These are phyloP conservation scores for Apocheima hispidaria DNA, from an alignment of 2,888 invertebrate species.

Conservation along the genomic window DNA sequence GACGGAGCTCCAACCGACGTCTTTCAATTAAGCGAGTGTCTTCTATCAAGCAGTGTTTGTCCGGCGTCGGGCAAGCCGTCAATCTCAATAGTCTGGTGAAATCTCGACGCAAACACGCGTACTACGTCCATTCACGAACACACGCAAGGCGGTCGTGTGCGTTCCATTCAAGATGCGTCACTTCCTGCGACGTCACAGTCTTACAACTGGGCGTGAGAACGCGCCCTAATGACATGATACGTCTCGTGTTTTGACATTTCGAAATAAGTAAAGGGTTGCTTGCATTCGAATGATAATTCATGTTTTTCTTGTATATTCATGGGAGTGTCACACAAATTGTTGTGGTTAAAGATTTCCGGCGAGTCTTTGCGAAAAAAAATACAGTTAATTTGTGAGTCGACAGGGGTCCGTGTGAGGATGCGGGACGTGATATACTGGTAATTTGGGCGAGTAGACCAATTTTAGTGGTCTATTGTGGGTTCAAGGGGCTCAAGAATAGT, in stretches of 20 bases:
- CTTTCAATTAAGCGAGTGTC: constrained; percentile 71
- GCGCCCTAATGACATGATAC: constrained; percentile 63
- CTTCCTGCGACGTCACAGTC: constrained; percentile 77
- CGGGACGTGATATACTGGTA: constrained; percentile 78
- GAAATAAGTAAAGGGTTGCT: constrained; percentile 55
- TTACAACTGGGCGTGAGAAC: constrained; percentile 79
- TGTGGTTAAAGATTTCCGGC: constrained; percentile 46
- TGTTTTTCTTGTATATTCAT: constrained; percentile 49
- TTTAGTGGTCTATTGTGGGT: constrained; percentile 69
- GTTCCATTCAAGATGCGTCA: constrained; percentile 82
- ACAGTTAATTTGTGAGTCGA: constrained; percentile 61
- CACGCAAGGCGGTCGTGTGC: constrained; percentile 64
- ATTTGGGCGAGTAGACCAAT: constrained; percentile 82
- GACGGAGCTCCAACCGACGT: constrained; percentile 66
- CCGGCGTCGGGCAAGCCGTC: constrained; percentile 62
- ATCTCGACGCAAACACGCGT: constrained; percentile 56
- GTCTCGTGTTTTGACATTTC: constrained; percentile 72
- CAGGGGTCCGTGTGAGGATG: constrained; percentile 72
- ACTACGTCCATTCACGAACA: constrained; percentile 74
- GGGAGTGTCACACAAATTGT: constrained; percentile 36
- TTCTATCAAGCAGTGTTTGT: constrained; percentile 66
- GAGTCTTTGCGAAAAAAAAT: constrained; percentile 57
- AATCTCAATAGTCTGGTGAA: constrained; percentile 72
- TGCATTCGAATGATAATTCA: constrained; percentile 61
- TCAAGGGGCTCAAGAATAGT: constrained; percentile 73